Base-by-base conservation (phyloP, 1,140 invertebrate genomes). In the Drosophila varians region DNA sequence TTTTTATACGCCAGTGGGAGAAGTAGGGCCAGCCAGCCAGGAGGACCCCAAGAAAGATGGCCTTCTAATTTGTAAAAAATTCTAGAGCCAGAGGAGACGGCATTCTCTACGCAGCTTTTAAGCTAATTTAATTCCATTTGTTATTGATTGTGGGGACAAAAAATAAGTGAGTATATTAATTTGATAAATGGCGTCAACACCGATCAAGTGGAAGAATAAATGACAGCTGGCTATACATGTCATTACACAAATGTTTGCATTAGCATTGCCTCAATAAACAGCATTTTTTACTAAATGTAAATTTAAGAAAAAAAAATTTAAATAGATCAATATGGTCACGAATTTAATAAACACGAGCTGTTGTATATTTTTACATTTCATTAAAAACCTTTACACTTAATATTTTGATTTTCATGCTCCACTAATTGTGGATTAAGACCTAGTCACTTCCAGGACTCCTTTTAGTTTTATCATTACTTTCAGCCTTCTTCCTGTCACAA, bases 1-100 rank as follows among this genome's bases (percentile, higher is more conserved):
- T 87, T 87, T 87, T 87, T 82, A 87, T 87, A 75, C 70, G 57
- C n/a, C 49, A 45, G 14, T 23, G 6, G 38, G 6, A 36, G 42
- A 28, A n/a, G 19, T 4, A 34, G 23, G 7, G n/a, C 25, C 26
- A 47, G 16, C 18, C n/a, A n/a, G n/a, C n/a, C n/a, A n/a, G n/a
- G n/a, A n/a, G n/a, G n/a, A n/a, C n/a, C 43, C 23, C 43, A 14
- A 19, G 57, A 53, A 66, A 53, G 61, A 68, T 53, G 47, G 16
- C 21, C 45, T 25, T 56, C 56, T 79, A 69, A 79, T 84, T 79
- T 79, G 71, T 69, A 51, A 68, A 60, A 52, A 65, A 25, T 47
- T 19, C 21, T 38, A 62, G 25, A 26, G 51, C 21, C 43, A 62
- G 25, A 26, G 51, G 55, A 26, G 28, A 34, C 36, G 42, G 1